Percentiles rank a stretch among this genome's conserved stretches.
Conservation (phyloP, 2,113 vertebrate species). For the Balaenoptera acutorostrata region DNA sequence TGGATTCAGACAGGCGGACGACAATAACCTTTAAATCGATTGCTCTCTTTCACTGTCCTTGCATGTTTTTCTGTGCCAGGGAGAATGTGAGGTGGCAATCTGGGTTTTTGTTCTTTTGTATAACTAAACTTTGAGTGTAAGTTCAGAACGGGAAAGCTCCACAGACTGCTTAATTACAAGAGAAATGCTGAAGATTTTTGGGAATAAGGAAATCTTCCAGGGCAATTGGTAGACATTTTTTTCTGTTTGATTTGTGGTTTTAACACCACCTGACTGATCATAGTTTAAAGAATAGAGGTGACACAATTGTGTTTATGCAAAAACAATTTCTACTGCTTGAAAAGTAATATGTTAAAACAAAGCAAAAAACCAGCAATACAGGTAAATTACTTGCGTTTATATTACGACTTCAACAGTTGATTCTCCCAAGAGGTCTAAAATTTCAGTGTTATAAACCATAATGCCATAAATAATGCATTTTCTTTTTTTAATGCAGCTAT, state of each 20-base stretch:
- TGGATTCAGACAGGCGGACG: slow-evolving; percentile 60
- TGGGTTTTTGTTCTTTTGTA: slow-evolving; percentile 27
- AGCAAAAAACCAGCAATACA: background rate
- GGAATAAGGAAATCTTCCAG: background rate
- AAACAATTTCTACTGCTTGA: background rate
- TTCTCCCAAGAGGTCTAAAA: background rate
- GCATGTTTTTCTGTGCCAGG: background rate
- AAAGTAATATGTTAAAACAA: background rate
- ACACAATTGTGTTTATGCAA: background rate
- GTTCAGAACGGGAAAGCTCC: background rate
- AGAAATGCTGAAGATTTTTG: background rate
- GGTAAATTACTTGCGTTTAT: background rate
- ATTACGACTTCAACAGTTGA: background rate
- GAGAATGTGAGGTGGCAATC: background rate
- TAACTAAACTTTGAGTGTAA: background rate
- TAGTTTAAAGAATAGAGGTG: background rate
- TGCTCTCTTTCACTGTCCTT: background rate
- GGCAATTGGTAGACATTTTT: background rate
- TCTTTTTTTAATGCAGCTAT: background rate
- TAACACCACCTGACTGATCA: background rate
- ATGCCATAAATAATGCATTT: background rate
- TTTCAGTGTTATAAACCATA: background rate
- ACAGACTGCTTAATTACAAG: background rate
- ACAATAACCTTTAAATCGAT: slow-evolving; percentile 59
- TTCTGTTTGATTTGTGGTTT: background rate